Evolutionary conservation across 2,797 vertebrate genomes (phyloP), one percentile per base, ranked within the genome.

Genomic region (Danio tinwini): DNA sequence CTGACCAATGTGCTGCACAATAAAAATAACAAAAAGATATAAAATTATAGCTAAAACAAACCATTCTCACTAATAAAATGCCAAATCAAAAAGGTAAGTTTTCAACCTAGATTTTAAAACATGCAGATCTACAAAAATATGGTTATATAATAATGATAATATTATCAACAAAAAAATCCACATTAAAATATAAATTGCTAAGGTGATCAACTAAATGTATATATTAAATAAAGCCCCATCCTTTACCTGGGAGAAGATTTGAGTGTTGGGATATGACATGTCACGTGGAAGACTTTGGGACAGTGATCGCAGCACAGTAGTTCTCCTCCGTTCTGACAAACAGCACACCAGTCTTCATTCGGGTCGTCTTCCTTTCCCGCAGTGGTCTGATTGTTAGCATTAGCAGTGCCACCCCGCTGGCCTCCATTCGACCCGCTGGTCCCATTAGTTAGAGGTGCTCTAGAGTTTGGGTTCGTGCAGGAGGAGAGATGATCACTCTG

Each of bases 341-440:
- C 98, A 0, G 97, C 98, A 74, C 98, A 99, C 98, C 98, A 99
- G 91, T 99, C 98, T 88, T 99, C 98, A 67, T 99, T 99, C 3
- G 98, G 98, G 83, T 99, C 98, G 0, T 99, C 97, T 0, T 98
- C 97, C 88, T 98, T 98, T 19, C 85, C 89, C 5, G 78, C 81
- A 5, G 81, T 53, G 7, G 79, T 47, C 69, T 85, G 76, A 85
- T 89, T 95, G 69, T 37, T 81, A 0, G 86, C 75, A 37, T 67
- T 88, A 5, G 83, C 40, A 10, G 45, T 92, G 2, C 90, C 91
- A 49, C 83, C 91, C 9, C 77, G 89, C 12, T 93, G 78, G 5
- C 42, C 17, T 58, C 88, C 89, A 42, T 93, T 86, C 88, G 94
- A n/a, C 0, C 91, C 91, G 1, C 90, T 89, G 4, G 92, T 97